These are phyloP conservation scores for Anser cygnoides DNA, from an alignment of 2,113 vertebrate genomes.

Conservation along the genomic window DNA sequence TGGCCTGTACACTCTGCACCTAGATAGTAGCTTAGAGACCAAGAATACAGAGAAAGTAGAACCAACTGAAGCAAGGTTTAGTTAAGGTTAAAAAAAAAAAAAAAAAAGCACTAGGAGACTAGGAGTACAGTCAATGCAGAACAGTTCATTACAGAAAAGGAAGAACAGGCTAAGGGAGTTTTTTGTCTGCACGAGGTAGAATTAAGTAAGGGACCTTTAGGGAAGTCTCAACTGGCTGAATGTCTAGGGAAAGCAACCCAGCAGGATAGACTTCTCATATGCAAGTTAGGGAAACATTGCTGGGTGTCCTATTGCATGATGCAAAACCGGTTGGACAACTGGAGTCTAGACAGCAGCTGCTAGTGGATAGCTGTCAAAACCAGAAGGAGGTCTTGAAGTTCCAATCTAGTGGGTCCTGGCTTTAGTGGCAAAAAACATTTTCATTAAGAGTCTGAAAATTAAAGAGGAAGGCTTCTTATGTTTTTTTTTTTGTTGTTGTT, in stretches of 20 bases:
- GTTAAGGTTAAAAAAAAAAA: neutral
- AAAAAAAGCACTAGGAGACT: neutral
- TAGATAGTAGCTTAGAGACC: neutral
- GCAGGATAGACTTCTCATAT: neutral
- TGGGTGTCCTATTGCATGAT: neutral
- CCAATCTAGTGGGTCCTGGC: neutral
- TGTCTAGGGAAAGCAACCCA: neutral
- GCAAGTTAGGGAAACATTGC: neutral
- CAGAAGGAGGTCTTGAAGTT: neutral
- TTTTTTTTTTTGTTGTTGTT: neutral
- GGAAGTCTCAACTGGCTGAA: neutral
- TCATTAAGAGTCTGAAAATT: neutral
- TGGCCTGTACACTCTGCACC: neutral
- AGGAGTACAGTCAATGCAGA: neutral
- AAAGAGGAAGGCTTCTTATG: neutral
- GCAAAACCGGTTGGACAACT: neutral
- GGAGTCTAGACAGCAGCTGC: neutral
- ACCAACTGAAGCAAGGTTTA: neutral
- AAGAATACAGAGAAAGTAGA: neutral
- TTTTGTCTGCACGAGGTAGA: neutral
- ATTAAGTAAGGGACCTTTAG: neutral
- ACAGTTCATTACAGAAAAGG: neutral
- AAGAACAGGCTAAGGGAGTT: neutral
- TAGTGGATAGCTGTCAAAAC: neutral
- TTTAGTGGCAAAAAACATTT: neutral